phyloP scores from a whole-genome alignment of 2,797 vertebrate genomes.

The Caiman crocodilus region DNA sequence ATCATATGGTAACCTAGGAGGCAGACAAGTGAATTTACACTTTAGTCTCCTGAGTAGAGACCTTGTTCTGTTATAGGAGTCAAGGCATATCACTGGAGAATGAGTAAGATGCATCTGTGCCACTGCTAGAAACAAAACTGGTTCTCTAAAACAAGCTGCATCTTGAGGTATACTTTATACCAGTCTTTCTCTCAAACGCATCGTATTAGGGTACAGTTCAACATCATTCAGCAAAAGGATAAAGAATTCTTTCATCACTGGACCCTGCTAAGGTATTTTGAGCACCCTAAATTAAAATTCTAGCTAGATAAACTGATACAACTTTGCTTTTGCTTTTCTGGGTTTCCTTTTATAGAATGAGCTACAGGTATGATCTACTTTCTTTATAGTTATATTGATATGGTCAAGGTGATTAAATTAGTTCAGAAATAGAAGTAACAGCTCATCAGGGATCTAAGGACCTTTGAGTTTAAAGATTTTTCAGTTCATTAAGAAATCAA shows the following conservation, averaged over 20 bases:
- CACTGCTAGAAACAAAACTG: not conserved
- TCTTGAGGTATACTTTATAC: not conserved
- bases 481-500: slow-evolving; percentile 58
- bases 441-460: slow-evolving; percentile 40
- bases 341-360: not conserved
- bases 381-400: not conserved
- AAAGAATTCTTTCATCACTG: not conserved
- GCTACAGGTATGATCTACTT: not conserved
- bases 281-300: not conserved
- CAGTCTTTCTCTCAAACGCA: not conserved
- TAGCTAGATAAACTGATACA: not conserved
- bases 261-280: not conserved
- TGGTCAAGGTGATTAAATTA: not conserved
- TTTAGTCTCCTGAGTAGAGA: not conserved
- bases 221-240: too few species aligned
- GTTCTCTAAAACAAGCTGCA: not conserved
- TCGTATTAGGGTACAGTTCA: too few species aligned
- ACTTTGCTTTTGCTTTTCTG: not conserved
- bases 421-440: not conserved
- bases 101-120: not conserved
- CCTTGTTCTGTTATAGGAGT: accelerated
- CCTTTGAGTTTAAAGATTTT: slow-evolving; percentile 52
- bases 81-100: not conserved
- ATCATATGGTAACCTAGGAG: not conserved
- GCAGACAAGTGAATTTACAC: accelerated